Evolutionary conservation across 2,797 vertebrate species (phyloP).

Genomic region (Salarias fasciatus): DNA sequence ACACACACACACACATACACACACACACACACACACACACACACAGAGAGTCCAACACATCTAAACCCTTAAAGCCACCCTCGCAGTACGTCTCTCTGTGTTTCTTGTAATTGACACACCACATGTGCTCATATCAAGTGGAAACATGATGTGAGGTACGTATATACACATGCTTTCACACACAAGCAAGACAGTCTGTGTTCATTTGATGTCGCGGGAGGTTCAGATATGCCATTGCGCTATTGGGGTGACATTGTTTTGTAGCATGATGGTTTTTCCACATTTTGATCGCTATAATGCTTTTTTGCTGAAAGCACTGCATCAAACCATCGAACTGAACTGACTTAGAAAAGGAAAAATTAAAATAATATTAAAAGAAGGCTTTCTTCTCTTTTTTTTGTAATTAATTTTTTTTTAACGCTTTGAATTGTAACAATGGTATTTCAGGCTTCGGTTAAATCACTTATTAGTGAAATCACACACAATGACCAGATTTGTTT

Average conservation of each 20-base stretch:
- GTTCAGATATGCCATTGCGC: constrained; percentile 32
- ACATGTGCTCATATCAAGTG: constrained; percentile 74
- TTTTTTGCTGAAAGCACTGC: constrained; percentile 21
- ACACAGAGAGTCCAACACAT: constrained; percentile 47
- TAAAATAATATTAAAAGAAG: too few species aligned
- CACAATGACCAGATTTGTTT: constrained; percentile 23
- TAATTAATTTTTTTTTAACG: too few species aligned
- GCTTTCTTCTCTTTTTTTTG: too few species aligned
- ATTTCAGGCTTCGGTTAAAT: too few species aligned
- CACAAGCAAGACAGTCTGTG: constrained; percentile 14
- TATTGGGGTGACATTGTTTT: constrained; percentile 18
- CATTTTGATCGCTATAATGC: constrained; percentile 29
- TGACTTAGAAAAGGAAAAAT: too few species aligned
- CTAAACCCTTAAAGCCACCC: constrained; percentile 55
- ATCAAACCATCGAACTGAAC: constrained; percentile 4
- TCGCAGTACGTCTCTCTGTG: constrained; percentile 53
- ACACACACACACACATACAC: constrained; percentile 31
- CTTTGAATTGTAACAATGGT: too few species aligned
- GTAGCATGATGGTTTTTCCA: constrained; percentile 28
- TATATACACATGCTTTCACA: constrained; percentile 2
- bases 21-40: constrained; percentile 10
- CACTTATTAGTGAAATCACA: constrained; percentile 5
- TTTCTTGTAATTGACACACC: constrained; percentile 65
- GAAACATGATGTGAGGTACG: constrained; percentile 64
- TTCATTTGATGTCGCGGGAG: constrained; percentile 21